Base-by-base conservation (phyloP, 2,888 invertebrate species). In the Synanthedon vespiformis region DNA sequence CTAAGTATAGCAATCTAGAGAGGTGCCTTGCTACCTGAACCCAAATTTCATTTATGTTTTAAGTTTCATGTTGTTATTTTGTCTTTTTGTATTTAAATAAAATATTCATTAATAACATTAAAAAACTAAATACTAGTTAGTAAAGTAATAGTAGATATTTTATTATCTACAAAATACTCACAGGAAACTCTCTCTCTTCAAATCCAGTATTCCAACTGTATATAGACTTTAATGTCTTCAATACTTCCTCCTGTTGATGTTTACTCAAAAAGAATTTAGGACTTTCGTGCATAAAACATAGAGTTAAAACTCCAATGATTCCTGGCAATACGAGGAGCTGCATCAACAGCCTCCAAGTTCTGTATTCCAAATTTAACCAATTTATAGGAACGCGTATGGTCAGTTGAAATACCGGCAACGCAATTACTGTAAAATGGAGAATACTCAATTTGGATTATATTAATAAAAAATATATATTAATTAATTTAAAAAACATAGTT, bases 301-400 rank as follows among this genome's bases (percentile, higher is more conserved):
- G 76, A 34, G 88, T 82, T 0, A 90, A 10, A 0, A 90, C 87
- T 0, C 92, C 90, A 0, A 92, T 41, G 0, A 91, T 62, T 50
- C 91, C 90, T 0, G 94, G 90, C 0, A 92, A 34, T 53, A 90
- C 89, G 59, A 93, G 89, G 1, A 91, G 61, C 11, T 92, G 87
- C 47, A 94, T 74, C 51, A 94, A 89, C 18, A 94, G 61, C 49
- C 95, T 85, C 95, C 95, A 95, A 0, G 94, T 92, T 53, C 90
- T 88, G 61, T 91, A 90, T 1, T 74, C 71, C 57, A 93, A 61
- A 2, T 74, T 74, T 14, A 90, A 61, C 55, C 85, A 66, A 8
- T 73, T 47, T 12, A 84, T 61, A 1, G 80, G 62, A 1, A 85
- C 51, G 4, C 78, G 70, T 59, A 89, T 77, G 12, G 64, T 63